These are phyloP conservation scores for Apistogramma diplotaenia DNA, from an alignment of 2,113 vertebrate genomes.

Conservation along the genomic window DNA sequence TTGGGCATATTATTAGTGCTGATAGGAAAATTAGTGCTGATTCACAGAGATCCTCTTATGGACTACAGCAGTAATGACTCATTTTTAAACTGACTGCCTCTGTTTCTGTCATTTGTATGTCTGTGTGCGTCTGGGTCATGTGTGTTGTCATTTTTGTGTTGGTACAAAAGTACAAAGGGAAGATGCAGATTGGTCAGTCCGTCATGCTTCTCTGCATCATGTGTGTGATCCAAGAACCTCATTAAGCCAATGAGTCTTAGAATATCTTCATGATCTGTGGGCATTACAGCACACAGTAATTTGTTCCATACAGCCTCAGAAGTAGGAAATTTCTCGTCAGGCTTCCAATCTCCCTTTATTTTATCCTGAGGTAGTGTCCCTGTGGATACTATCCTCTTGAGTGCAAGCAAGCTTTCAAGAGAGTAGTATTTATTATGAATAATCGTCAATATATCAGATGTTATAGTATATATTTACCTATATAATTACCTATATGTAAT, in stretches of 20 bases:
- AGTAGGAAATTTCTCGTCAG: slow-evolving; percentile 63
- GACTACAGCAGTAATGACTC: slow-evolving; percentile 45
- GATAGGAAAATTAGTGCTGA: slow-evolving; percentile 73
- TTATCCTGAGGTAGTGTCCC: slow-evolving; percentile 63
- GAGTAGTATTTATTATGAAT: not conserved
- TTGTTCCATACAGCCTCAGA: slow-evolving; percentile 68
- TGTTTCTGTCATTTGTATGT: slow-evolving; percentile 25
- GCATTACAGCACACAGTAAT: slow-evolving; percentile 68
- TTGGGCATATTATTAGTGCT: slow-evolving; percentile 58
- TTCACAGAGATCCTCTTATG: slow-evolving; percentile 55
- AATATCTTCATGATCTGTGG: slow-evolving; percentile 72
- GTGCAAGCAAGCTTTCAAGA: slow-evolving; percentile 10
- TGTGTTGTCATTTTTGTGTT: slow-evolving; percentile 2
- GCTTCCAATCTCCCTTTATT: slow-evolving; percentile 62
- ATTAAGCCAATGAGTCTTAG: slow-evolving; percentile 59
- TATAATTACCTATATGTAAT: not conserved
- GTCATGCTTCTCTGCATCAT: slow-evolving; percentile 51
- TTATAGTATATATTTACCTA: not conserved
- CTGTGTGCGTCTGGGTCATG: not conserved
- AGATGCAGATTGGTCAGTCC: slow-evolving; percentile 34
- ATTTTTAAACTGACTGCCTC: slow-evolving; percentile 50
- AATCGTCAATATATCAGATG: not conserved
- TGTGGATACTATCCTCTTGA: slow-evolving; percentile 31
- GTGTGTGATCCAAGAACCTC: slow-evolving; percentile 67
- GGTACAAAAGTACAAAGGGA: slow-evolving; percentile 34